phyloP scores from a whole-genome alignment of 2,888 invertebrate species.

The Oscheius sp. region DNA sequence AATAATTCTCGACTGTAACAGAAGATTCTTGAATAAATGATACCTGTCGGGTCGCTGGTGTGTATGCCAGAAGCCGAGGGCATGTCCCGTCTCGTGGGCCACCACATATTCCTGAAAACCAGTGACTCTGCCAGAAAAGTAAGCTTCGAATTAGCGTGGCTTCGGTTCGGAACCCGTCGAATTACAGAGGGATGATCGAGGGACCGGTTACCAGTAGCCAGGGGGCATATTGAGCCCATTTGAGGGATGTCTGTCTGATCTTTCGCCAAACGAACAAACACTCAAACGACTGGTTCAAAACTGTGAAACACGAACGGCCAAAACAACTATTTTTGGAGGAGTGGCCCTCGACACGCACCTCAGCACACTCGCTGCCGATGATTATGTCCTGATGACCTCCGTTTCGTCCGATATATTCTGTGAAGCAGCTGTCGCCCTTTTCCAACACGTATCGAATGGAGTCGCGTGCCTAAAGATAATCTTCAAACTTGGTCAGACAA shows the following conservation, averaged over 20 bases:
- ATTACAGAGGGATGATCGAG: slow-evolving; percentile 32
- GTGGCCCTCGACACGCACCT: slow-evolving; percentile 49
- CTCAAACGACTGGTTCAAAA: slow-evolving; percentile 31
- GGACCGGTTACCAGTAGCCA: slow-evolving; percentile 28
- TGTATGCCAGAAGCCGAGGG: slow-evolving; percentile 73
- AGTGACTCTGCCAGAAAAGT: slow-evolving; percentile 7
- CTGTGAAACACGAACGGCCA: slow-evolving; percentile 34
- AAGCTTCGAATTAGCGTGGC: background rate
- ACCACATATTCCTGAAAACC: slow-evolving; percentile 71
- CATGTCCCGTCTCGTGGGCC: slow-evolving; percentile 72
- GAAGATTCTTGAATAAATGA: too few relatives aligned
- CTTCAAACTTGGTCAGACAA: background rate
- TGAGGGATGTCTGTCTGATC: background rate
- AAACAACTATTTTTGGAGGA: slow-evolving; percentile 30
- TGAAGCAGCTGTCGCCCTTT: slow-evolving; percentile 72
- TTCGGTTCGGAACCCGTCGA: slow-evolving; percentile 30
- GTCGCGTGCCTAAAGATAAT: slow-evolving; percentile 46
- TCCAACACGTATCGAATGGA: slow-evolving; percentile 70
- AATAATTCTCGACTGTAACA: too few relatives aligned
- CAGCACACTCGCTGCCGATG: slow-evolving; percentile 71
- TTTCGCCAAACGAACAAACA: slow-evolving; percentile 27
- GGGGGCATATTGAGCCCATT: background rate
- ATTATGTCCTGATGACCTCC: slow-evolving; percentile 73
- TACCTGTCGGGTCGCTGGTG: slow-evolving; percentile 71
- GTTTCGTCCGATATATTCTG: slow-evolving; percentile 72